Evolutionary conservation across 2,113 vertebrate genomes (phyloP), one percentile per base, ranked within the genome.

Genomic region (Octodon degus): DNA sequence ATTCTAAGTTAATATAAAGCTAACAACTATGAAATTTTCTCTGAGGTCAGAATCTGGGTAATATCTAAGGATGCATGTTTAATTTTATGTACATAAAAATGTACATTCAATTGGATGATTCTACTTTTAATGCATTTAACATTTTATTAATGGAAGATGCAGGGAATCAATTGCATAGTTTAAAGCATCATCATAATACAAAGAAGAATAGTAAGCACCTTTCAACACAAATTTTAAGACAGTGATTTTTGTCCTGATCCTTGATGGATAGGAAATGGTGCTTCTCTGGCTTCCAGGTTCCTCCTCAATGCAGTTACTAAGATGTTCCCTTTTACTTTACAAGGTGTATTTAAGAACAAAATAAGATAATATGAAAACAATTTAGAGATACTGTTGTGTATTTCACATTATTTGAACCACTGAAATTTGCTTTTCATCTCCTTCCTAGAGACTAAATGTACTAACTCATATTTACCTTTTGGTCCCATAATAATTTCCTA

Each of bases 1-100:
- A 60, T 90, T 90, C 93, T 95, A 76, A 93, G 53, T 91, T 47
- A 81, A 86, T 72, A 68, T 55, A 83, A 93, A 88, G 12, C 4
- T 16, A 65, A 47, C 13, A 93, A 77, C 32, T 7, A 4, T 65
- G 79, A 85, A 34, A 22, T 79, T 95, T 91, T 86, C 60, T 89
- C 40, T 43, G 76, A 93, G 50, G 92, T 65, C 53, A 82, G 84
- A 89, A 16, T 34, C 37, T 67, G 50, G 76, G 17, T 90, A 62
- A 53, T 30, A 55, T 88, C 6, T 9, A n/a, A 85, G 9, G 34
- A 62, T 84, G 43, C 40, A 63, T 67, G 47, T 3, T 83, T 95
- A 8, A 89, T 76, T 86, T 90, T 63, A n/a, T 34, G 27, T 22
- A 55, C 8, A 40, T 65, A 14, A 74, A 95, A 91, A 72, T 43